Evolutionary conservation across 2,888 invertebrate species (phyloP).

Genomic region (Hetaerina titia): DNA sequence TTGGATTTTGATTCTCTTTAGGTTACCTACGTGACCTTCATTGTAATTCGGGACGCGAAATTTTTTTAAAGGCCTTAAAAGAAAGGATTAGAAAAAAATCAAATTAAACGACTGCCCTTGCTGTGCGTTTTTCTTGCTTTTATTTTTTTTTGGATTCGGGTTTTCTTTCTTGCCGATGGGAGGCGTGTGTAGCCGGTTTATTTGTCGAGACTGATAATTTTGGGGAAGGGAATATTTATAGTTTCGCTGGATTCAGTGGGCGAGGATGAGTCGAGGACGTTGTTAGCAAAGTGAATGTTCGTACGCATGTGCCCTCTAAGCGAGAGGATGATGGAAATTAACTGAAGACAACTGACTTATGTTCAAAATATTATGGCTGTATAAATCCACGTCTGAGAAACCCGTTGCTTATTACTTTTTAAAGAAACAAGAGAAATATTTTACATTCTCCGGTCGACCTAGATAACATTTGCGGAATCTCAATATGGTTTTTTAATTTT

Average conservation of each 20-base stretch:
- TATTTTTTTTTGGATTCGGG: background rate
- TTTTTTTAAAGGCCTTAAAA: background rate
- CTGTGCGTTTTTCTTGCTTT: background rate
- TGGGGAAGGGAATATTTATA: background rate
- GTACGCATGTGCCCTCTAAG: too few relatives aligned
- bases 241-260: background rate
- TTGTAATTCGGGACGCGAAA: background rate
- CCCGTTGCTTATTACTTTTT: too few relatives aligned
- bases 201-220: background rate
- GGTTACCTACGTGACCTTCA: background rate
- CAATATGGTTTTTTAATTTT: too few relatives aligned
- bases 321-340: too few relatives aligned
- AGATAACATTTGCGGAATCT: too few relatives aligned
- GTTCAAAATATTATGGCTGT: too few relatives aligned
- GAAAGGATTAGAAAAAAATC: background rate
- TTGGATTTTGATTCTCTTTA: constrained; percentile 2
- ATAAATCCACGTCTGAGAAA: too few relatives aligned
- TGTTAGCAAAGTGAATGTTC: too few relatives aligned
- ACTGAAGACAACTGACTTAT: too few relatives aligned
- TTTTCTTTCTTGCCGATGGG: background rate
- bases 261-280: background rate
- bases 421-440: too few relatives aligned
- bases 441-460: too few relatives aligned
- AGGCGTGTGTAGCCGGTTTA: background rate
- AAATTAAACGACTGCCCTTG: too few relatives aligned